Conservation (phyloP, 2,797 vertebrate genomes). For the Thunnus albacares region DNA sequence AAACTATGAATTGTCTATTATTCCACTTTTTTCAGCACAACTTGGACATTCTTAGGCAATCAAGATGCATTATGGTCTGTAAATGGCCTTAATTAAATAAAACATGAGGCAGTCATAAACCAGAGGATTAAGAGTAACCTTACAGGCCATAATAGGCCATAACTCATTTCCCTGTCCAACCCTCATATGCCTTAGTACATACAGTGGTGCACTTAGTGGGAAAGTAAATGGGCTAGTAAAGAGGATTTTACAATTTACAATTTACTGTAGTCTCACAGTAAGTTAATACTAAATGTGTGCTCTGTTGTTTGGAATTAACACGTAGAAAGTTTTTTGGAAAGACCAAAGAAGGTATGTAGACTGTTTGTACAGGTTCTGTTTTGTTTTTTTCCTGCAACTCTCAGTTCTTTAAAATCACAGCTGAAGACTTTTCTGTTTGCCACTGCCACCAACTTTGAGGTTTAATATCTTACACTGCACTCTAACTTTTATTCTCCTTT, state of each 20-base stretch:
- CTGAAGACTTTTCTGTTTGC: too few species aligned
- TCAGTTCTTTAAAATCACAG: too few species aligned
- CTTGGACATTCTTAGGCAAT: background rate
- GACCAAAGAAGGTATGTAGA: background rate
- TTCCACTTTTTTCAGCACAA: background rate
- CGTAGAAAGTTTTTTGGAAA: background rate
- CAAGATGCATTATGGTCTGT: background rate
- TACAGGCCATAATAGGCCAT: background rate
- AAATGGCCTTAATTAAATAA: background rate
- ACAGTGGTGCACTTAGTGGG: background rate
- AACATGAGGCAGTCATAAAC: slow-evolving; percentile 12
- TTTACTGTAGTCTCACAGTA: too few species aligned
- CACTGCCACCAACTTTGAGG: too few species aligned
- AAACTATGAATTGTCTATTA: background rate
- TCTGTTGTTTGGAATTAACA: too few species aligned
- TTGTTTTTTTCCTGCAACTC: background rate
- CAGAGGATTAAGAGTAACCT: background rate
- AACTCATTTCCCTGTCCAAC: background rate
- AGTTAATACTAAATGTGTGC: background rate
- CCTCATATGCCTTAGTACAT: background rate
- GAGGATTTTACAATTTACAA: background rate
- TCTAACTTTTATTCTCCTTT: too few species aligned
- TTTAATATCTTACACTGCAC: too few species aligned
- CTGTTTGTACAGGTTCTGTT: background rate
- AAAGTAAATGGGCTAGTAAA: background rate